Base-by-base conservation (phyloP, 2,113 vertebrate species). In the Oreochromis spilurus region DNA sequence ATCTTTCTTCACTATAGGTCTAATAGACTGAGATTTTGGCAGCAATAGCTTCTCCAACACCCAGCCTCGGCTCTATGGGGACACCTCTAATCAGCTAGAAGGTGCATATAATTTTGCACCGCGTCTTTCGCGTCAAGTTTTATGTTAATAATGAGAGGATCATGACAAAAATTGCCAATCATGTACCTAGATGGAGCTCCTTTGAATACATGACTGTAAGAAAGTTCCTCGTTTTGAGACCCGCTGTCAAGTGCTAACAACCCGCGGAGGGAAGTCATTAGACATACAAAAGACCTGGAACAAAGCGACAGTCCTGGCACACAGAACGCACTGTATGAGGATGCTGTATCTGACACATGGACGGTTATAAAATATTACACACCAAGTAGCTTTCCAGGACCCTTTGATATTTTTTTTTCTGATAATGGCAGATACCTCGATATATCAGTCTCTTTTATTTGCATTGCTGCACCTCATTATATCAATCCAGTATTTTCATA, bases 91-190 rank as follows among this genome's bases (percentile, higher is more conserved):
- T 98, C 97, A 97, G 97, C 96, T 94, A 96, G 96, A 96, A 97
- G 96, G 97, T 96, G 97, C 97, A 97, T 97, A 97, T 96, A 92
- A 97, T 96, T 96, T 96, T 97, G 96, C 97, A 95, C 91, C 96
- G 96, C 97, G 97, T 97, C 97, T 97, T 97, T 96, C 95, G 95
- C 98, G 98, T 99, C 98, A 98, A 97, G 98, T 98, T 97, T 97
- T 97, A 97, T 98, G 97, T 98, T 98, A 99, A 99, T 99, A 99
- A 99, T 97, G 97, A 98, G 98, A 97, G 99, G 97, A 99, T 99
- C 98, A 99, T 99, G 98, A 99, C 97, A 98, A 99, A 99, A 99
- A 99, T 99, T 98, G 98, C 99, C 99, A 99, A 98, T 99, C 98
- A 98, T 99, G 97, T 97, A 99, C 98, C 98, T 97, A 98, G 99